Percentiles rank a stretch among this genome's conserved stretches.
These are phyloP conservation scores for Petrolisthes cinctipes DNA, from an alignment of 2,888 invertebrate species.

Conservation along the genomic window DNA sequence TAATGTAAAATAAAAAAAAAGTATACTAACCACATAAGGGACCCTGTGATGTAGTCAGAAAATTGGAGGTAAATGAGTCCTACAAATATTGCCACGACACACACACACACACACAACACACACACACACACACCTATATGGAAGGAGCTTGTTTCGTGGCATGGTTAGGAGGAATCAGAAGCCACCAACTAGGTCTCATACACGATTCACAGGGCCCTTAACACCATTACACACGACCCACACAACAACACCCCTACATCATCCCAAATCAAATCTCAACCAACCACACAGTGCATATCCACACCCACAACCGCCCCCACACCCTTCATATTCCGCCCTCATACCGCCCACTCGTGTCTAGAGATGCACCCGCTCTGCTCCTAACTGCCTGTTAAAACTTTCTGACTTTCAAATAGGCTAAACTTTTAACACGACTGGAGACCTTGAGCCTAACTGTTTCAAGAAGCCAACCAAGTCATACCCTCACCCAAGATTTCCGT, in stretches of 20 bases:
- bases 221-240: neutral
- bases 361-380: neutral
- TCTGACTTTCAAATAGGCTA: slow-evolving; percentile 14
- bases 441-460: slow-evolving; percentile 8
- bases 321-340: neutral
- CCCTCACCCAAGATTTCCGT: neutral
- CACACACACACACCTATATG: too few species aligned
- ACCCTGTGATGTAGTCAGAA: too few species aligned
- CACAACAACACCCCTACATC: neutral
- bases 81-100: too few species aligned
- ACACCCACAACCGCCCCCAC: slow-evolving; percentile 1
- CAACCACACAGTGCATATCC: neutral
- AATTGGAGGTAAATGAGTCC: too few species aligned
- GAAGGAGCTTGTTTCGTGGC: too few species aligned
- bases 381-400: slow-evolving; percentile 27
- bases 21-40: too few species aligned
- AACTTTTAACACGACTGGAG: slow-evolving; percentile 27
- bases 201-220: too few species aligned
- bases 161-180: too few species aligned
- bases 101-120: too few species aligned
- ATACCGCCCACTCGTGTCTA: neutral
- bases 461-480: neutral
- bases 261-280: neutral
- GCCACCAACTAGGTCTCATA: too few species aligned
- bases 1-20: too few species aligned